These are phyloP conservation scores for Ostrea denselamellosa DNA, from an alignment of 1,140 invertebrate species.

Conservation along the genomic window DNA sequence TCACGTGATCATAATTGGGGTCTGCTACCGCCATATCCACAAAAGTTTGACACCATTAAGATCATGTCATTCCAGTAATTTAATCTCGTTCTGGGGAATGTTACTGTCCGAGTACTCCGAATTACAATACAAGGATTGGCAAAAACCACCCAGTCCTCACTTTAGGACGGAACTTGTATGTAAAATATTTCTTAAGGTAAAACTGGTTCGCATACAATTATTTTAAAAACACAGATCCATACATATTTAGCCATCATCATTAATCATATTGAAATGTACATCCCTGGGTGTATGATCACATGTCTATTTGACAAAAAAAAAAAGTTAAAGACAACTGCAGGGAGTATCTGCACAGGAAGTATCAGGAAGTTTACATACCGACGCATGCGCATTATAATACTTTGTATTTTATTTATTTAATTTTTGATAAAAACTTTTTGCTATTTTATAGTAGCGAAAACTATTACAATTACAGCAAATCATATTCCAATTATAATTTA, in stretches of 20 bases:
- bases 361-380: conserved; percentile 55
- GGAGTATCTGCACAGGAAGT: conserved; percentile 54
- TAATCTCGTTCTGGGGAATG: not conserved
- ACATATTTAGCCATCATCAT: not conserved
- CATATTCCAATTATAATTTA: not conserved
- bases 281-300: not conserved
- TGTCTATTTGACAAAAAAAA: not conserved
- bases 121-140: not conserved
- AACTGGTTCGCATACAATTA: not conserved
- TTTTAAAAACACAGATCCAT: not conserved
- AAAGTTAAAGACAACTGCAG: conserved; percentile 17
- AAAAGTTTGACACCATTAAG: not conserved
- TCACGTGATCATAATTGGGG: conserved; percentile 9
- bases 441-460: not conserved
- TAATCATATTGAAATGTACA: not conserved
- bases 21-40: conserved; percentile 40
- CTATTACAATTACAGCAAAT: not conserved
- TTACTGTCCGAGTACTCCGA: not conserved
- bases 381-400: conserved; percentile 44
- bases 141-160: not conserved
- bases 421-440: not conserved
- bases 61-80: not conserved
- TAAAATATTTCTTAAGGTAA: not conserved
- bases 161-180: conserved; percentile 5
- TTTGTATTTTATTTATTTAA: not conserved